phyloP scores from a whole-genome alignment of 1,140 invertebrate species.

The fruit fly (Drosophila melanogaster) region DNA sequence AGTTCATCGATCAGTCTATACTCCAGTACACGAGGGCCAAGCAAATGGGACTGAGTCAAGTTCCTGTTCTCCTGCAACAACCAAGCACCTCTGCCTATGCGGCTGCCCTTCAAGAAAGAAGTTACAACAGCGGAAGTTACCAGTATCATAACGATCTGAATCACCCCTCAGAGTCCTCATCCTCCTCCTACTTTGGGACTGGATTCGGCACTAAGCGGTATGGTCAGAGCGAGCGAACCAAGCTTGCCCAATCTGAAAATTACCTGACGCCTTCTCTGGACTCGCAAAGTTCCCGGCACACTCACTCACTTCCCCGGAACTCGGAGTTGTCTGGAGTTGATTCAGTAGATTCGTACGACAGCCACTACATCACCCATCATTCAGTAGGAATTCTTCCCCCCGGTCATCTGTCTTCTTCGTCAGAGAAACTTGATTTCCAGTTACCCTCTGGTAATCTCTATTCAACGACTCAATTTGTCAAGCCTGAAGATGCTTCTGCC shows the following conservation, averaged over 20 bases:
- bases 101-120: slow-evolving; percentile 64
- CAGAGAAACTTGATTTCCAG: slow-evolving; percentile 86
- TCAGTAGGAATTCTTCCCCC: slow-evolving; percentile 68
- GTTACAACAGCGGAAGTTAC: slow-evolving; percentile 70
- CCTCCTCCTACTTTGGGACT: slow-evolving; percentile 81
- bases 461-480: slow-evolving; percentile 83
- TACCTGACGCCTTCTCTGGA: slow-evolving; percentile 80
- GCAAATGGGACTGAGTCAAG: slow-evolving; percentile 62
- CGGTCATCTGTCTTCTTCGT: slow-evolving; percentile 63
- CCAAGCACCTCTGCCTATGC: slow-evolving; percentile 67
- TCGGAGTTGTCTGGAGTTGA: slow-evolving; percentile 81
- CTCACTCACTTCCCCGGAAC: slow-evolving; percentile 81
- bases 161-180: slow-evolving; percentile 80
- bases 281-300: slow-evolving; percentile 77
- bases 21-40: slow-evolving; percentile 77
- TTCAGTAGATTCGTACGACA: slow-evolving; percentile 83
- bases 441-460: slow-evolving; percentile 86
- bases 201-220: slow-evolving; percentile 76
- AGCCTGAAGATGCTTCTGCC: slow-evolving; percentile 71
- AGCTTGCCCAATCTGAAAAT: slow-evolving; percentile 77
- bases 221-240: slow-evolving; percentile 52
- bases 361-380: slow-evolving; percentile 82
- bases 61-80: slow-evolving; percentile 56
- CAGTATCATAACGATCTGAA: slow-evolving; percentile 83
- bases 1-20: slow-evolving; percentile 83